Evolutionary conservation across 1,140 invertebrate species (phyloP).

Genomic region (Gonioctena quinquepunctata): DNA sequence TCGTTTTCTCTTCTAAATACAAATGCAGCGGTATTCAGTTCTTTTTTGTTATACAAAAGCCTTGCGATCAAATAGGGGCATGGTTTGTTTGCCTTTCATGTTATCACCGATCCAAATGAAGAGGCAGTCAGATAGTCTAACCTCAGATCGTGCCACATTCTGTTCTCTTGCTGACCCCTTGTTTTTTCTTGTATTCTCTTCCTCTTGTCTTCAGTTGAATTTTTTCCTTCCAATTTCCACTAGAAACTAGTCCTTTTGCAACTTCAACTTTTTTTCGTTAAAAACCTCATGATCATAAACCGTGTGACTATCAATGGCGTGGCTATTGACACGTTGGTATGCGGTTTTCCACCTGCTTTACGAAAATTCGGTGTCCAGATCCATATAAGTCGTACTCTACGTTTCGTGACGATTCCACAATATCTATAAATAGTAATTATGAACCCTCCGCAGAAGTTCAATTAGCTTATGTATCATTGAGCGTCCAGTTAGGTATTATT

Average conservation of each 20-base stretch:
- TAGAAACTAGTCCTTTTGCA: neutral
- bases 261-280: neutral
- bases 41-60: neutral
- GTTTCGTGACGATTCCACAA: too few species aligned
- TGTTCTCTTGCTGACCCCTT: constrained; percentile 1
- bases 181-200: neutral
- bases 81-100: neutral
- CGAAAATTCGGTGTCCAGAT: too few species aligned
- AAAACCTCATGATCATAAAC: too few species aligned
- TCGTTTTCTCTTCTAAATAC: neutral
- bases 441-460: too few species aligned
- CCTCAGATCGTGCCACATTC: neutral
- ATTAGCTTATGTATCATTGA: too few species aligned
- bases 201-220: neutral
- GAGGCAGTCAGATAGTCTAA: constrained; percentile 4
- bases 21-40: neutral
- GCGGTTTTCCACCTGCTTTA: too few species aligned
- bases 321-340: too few species aligned
- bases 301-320: too few species aligned
- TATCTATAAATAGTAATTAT: too few species aligned
- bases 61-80: neutral
- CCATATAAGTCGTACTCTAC: too few species aligned
- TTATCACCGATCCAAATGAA: neutral
- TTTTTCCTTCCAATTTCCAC: constrained; percentile 3
- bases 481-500: too few species aligned